Evolutionary conservation across 2,888 invertebrate genomes (phyloP).

Genomic region (Clistopyga incitator): DNA sequence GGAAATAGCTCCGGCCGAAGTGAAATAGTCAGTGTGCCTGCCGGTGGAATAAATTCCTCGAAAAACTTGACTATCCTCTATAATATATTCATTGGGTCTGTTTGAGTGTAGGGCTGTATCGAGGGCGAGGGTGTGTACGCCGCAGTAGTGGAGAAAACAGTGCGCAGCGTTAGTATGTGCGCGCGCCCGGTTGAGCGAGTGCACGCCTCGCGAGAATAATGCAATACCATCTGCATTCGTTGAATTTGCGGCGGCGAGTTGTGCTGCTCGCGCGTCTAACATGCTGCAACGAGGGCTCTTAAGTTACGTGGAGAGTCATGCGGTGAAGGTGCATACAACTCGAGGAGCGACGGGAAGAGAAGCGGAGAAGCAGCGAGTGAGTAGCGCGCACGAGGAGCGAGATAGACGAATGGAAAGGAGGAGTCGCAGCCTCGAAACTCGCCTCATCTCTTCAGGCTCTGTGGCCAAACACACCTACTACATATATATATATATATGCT

Average conservation of each 20-base stretch:
- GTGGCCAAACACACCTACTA: constrained; percentile 53
- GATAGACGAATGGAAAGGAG: constrained; percentile 57
- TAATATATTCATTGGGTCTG: constrained; percentile 49
- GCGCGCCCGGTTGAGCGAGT: constrained; percentile 37
- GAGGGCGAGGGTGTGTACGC: constrained; percentile 52
- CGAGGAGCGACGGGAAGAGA: background rate
- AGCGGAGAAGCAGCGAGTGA: constrained; percentile 22
- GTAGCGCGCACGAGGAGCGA: constrained; percentile 6
- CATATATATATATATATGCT: background rate
- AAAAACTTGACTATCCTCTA: background rate
- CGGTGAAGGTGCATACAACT: constrained; percentile 6
- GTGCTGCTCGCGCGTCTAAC: constrained; percentile 26
- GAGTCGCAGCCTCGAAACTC: constrained; percentile 59
- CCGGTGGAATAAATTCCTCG: constrained; percentile 7
- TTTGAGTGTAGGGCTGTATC: constrained; percentile 10
- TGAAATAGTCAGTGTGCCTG: background rate
- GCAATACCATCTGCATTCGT: constrained; percentile 69
- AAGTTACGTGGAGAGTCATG: constrained; percentile 36
- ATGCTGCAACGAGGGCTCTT: constrained; percentile 3
- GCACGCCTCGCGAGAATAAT: constrained; percentile 66
- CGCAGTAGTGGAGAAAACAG: background rate
- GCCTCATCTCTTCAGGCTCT: constrained; percentile 59
- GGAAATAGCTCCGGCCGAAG: background rate
- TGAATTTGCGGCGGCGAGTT: constrained; percentile 30
- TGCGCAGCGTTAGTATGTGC: background rate